Evolutionary conservation across 64 coral and sea anemone species (phyloP), one percentile per base, ranked within the genome.

Genomic region (Porites australiensis): DNA sequence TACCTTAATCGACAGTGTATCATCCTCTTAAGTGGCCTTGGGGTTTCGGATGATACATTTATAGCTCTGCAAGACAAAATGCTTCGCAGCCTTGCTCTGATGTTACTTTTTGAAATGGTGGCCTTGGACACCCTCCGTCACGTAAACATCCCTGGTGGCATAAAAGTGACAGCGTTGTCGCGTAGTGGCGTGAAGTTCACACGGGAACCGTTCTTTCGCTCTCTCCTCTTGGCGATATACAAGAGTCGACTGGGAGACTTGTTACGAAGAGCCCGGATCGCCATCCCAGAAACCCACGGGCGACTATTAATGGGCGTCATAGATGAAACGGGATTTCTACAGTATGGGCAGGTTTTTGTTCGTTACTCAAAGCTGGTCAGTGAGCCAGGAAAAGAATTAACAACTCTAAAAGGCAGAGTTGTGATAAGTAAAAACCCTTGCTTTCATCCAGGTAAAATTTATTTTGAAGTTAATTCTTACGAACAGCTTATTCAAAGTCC

Each of bases 1-100:
- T 98, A 95, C 55, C 82, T 98, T 9, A 98, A 98, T 67, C 93
- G 93, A 13, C 96, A 98, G 75, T 95, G 93, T 23, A 93, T 98
- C 16, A 98, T 81, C 19, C 90, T 98, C 3, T 77, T 98, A 75
- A 95, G 87, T 54, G 93, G 93, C 50, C 87, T 98, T 22, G 93
- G 93, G 4, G 93, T 98, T 51, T 93, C 93, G 22, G 96, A 98
- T 82, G 96, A 98, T 19, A 57, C 78, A 7, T 95, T 98, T 65
- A 90, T 98, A 18, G 50, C 79, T 45, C 75, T 98, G 5, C 96
- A 98, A 82, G 89, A 95, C 49, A 92, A 87, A 68, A 98, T 98
- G 96, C 79, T 98, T 47, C 88, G 79, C 44, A 75, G 79, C 22
- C 87, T 98, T 1, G 96, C 96, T 64, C 89, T 86, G 61, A 95